These are phyloP conservation scores for Formica exsecta DNA, from an alignment of 1,140 invertebrate genomes.

Conservation along the genomic window DNA sequence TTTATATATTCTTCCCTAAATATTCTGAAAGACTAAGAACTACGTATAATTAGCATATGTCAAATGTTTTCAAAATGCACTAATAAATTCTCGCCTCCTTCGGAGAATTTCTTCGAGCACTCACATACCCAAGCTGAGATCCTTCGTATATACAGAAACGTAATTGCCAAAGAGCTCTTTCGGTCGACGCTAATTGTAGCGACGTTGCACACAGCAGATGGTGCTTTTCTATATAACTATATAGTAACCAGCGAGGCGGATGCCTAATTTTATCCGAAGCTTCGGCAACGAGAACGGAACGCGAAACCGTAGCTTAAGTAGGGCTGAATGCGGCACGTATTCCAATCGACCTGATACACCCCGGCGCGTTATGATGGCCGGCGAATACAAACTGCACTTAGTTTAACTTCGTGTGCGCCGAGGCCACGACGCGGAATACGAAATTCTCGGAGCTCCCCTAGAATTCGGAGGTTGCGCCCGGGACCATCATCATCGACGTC, in stretches of 20 bases:
- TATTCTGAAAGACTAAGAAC: background rate
- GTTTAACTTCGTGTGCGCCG: constrained; percentile 73
- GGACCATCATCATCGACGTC: constrained; percentile 64
- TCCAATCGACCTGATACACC: constrained; percentile 76
- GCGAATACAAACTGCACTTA: constrained; percentile 79
- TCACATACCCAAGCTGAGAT: background rate
- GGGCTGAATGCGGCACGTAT: constrained; percentile 71
- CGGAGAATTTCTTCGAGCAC: background rate
- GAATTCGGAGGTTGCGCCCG: constrained; percentile 28
- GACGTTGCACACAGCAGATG: constrained; percentile 41
- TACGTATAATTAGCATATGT: background rate
- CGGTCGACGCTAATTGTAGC: constrained; percentile 51
- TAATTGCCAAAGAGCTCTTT: constrained; percentile 42
- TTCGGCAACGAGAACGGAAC: constrained; percentile 65
- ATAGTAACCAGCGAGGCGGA: constrained; percentile 31
- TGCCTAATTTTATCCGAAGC: constrained; percentile 74
- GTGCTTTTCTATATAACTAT: constrained; percentile 42
- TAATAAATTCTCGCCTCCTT: constrained; percentile 1
- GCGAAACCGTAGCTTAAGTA: constrained; percentile 68
- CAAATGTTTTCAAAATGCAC: background rate
- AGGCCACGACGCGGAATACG: constrained; percentile 74
- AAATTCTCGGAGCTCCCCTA: constrained; percentile 65
- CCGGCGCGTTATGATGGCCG: constrained; percentile 73
- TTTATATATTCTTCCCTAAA: background rate
- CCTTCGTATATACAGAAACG: background rate